Percentiles rank a stretch among this genome's conserved stretches.
Conservation (phyloP, 1,140 invertebrate species). For the Drosophila kikkawai region DNA sequence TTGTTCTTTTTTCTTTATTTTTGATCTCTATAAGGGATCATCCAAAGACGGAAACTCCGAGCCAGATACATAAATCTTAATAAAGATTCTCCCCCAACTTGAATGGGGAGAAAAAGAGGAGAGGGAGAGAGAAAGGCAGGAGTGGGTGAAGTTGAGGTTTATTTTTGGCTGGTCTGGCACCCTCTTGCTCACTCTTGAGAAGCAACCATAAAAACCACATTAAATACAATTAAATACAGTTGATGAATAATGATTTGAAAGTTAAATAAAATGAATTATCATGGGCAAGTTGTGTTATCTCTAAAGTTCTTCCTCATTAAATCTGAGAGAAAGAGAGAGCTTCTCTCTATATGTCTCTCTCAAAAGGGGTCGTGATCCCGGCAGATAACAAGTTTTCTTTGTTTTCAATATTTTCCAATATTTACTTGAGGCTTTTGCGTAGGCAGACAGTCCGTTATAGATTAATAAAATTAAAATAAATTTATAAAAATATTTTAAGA, state of each 20-base stretch:
- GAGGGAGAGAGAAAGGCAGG: not conserved
- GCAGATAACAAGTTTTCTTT: slow-evolving; percentile 49
- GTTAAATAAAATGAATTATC: slow-evolving; percentile 19
- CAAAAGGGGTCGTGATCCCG: slow-evolving; percentile 32
- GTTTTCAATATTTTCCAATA: slow-evolving; percentile 53
- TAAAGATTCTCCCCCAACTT: slow-evolving; percentile 43
- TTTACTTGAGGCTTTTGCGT: slow-evolving; percentile 19
- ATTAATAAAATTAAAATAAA: not conserved
- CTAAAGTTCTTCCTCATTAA: not conserved
- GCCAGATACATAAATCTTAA: slow-evolving; percentile 63
- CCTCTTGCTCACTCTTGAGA: slow-evolving; percentile 16
- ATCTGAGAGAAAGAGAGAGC: no score
- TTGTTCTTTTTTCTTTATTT: slow-evolving; percentile 15
- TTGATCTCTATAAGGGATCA: slow-evolving; percentile 23
- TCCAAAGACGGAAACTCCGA: slow-evolving; percentile 20
- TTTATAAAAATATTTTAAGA: not conserved
- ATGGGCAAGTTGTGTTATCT: slow-evolving; percentile 13
- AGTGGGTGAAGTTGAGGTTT: slow-evolving; percentile 19
- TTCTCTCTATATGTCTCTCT: not conserved
- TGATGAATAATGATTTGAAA: slow-evolving; percentile 31
- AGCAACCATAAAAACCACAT: slow-evolving; percentile 20
- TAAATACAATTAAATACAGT: slow-evolving; percentile 42
- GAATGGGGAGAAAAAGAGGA: not conserved
- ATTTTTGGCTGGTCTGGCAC: slow-evolving; percentile 26
- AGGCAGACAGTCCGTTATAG: not conserved